Evolutionary conservation across 2,888 invertebrate genomes (phyloP).

Genomic region (Ischnus inquisitorius): DNA sequence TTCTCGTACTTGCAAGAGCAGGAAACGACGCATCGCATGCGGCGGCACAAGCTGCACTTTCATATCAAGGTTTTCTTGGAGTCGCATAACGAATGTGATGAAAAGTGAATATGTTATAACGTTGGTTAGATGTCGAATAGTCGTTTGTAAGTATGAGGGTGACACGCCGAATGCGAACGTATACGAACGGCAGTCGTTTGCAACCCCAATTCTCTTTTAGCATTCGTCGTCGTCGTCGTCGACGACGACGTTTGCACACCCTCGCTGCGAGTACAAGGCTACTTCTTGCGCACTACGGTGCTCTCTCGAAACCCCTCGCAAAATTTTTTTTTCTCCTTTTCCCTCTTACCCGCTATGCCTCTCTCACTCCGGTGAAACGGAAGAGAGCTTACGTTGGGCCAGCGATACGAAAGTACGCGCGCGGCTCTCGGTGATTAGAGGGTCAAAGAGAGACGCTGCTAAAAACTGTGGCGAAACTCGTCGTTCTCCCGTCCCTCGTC

Average conservation of each 20-base stretch:
- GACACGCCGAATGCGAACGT: slow-evolving; percentile 30
- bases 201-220: slow-evolving; percentile 65
- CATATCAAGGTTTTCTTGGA: neutral
- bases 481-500: neutral
- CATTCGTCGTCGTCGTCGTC: slow-evolving; percentile 47
- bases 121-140: slow-evolving; percentile 44
- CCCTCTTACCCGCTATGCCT: neutral
- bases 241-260: slow-evolving; percentile 46
- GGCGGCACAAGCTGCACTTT: neutral
- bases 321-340: slow-evolving; percentile 40
- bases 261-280: slow-evolving; percentile 51
- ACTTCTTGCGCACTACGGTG: slow-evolving; percentile 48
- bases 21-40: neutral
- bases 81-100: slow-evolving; percentile 54
- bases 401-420: slow-evolving; percentile 47
- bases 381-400: slow-evolving; percentile 36
- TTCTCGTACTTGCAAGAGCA: neutral
- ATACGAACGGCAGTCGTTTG: slow-evolving; percentile 53
- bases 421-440: slow-evolving; percentile 55
- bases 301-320: slow-evolving; percentile 36
- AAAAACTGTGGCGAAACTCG: slow-evolving; percentile 48
- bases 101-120: slow-evolving; percentile 57
- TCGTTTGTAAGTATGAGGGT: neutral
- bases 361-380: slow-evolving; percentile 52
- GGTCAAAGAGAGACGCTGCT: slow-evolving; percentile 25